These are phyloP conservation scores for Lamellibrachia columna DNA, from an alignment of 2,888 invertebrate genomes.

Conservation along the genomic window DNA sequence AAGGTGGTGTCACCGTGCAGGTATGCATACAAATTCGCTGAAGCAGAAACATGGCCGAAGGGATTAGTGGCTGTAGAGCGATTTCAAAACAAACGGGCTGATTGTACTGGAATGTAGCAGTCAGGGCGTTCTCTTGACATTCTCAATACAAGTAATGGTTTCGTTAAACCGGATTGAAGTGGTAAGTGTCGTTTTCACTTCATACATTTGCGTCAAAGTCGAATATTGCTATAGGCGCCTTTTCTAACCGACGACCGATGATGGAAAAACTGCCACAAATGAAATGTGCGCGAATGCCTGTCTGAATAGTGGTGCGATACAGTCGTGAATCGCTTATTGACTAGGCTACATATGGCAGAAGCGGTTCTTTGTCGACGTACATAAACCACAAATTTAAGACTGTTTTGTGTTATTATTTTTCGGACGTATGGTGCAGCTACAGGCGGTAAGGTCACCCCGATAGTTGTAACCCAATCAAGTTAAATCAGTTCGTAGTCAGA, in stretches of 20 bases:
- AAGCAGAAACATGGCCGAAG: neutral
- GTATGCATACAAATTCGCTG: neutral
- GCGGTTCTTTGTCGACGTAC: neutral
- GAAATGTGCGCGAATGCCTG: neutral
- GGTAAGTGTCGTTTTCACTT: neutral
- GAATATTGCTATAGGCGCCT: constrained; percentile 10
- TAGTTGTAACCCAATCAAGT: no score
- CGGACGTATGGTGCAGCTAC: neutral
- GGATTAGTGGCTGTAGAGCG: neutral
- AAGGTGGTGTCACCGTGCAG: neutral
- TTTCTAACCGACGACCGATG: neutral
- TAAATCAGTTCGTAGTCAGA: no score
- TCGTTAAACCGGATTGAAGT: neutral
- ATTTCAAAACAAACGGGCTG: constrained; percentile 16
- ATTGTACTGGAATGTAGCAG: constrained; percentile 10
- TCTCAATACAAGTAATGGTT: neutral
- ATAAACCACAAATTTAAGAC: neutral
- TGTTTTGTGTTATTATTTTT: neutral
- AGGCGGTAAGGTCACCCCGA: neutral
- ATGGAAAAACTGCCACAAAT: neutral
- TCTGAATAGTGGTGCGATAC: neutral
- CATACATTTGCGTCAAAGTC: neutral
- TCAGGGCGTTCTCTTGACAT: neutral
- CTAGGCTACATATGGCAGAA: neutral
- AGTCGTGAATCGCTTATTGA: neutral